Evolutionary conservation across 2,113 vertebrate genomes (phyloP), one percentile per base, ranked within the genome.

Genomic region (Chloebia gouldiae): DNA sequence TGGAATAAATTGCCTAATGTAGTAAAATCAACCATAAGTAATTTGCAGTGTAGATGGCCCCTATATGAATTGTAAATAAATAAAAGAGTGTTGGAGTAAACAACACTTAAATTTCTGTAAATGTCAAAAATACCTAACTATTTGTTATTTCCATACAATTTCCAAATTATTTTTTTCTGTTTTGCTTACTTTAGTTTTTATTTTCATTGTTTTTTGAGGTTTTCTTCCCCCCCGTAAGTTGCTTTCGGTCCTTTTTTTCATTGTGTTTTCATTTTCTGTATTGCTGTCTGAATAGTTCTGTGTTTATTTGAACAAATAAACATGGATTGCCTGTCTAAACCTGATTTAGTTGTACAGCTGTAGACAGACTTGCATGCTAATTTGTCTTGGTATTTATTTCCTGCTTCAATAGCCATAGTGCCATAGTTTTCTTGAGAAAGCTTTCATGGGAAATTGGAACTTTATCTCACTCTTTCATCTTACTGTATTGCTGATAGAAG

Each of bases 281-380:
- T 42, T 91, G 18, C 15, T 91, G 83, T 90, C 53, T 91, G 37
- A 96, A 61, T 91, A 92, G 50, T 88, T 94, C 28, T 75, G 6
- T 9, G 23, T 90, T 84, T 42, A 85, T 25, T 54, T 70, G 65
- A 91, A 66, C 23, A 94, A 91, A 85, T 78, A 92, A 87, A 94
- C 49, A 66, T 6, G 7, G 27, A 50, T 24, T 86, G 54, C 39
- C 70, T 95, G 31, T 61, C 33, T 86, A 60, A 94, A 87, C 39
- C 9, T 90, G 56, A 71, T 73, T 66, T 81, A 81, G 50, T 39
- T 89, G 51, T 18, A 22, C 23, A 79, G n/a, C 24, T 92, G 22
- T 40, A 73, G 51, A 50, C 31, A 91, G 79, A 69, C 24, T 30
- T 71, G 56, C n/a, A 59, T 85, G 37, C 19, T 93, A 71, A 91